Evolutionary conservation across 1,140 invertebrate genomes (phyloP).

Genomic region (Neotoxoptera formosana): DNA sequence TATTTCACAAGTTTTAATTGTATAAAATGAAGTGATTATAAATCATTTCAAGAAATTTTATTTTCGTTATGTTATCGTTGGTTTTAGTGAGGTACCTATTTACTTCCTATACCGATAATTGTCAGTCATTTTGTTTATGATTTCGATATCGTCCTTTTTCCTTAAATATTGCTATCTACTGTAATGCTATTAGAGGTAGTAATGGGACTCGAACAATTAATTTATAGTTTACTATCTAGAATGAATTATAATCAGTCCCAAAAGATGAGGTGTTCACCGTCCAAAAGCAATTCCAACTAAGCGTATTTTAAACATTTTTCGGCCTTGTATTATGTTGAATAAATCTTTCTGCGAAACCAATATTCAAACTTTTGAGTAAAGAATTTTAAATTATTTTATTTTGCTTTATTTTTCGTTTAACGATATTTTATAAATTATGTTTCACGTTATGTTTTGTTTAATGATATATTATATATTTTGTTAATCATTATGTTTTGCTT

Average conservation of each 20-base stretch:
- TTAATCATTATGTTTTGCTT: too few species aligned
- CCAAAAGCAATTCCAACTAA: neutral
- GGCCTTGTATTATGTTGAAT: neutral
- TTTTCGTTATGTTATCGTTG: neutral
- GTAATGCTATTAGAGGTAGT: neutral
- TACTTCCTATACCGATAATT: neutral
- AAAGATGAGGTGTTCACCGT: neutral
- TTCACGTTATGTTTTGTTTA: too few species aligned
- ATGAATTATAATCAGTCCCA: too few species aligned
- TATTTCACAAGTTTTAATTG: neutral
- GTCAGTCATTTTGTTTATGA: neutral
- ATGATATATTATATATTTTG: too few species aligned
- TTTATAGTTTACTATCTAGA: too few species aligned
- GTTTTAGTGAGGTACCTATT: neutral
- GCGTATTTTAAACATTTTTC: neutral
- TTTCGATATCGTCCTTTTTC: neutral
- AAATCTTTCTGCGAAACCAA: too few species aligned
- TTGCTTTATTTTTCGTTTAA: too few species aligned
- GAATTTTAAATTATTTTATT: too few species aligned
- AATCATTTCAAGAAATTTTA: neutral
- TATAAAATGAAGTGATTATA: neutral
- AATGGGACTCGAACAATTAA: too few species aligned
- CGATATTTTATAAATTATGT: too few species aligned
- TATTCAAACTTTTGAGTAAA: too few species aligned
- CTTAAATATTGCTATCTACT: neutral